Conservation (phyloP, 2,888 invertebrate genomes). For the Tanytarsus gracilentus region DNA sequence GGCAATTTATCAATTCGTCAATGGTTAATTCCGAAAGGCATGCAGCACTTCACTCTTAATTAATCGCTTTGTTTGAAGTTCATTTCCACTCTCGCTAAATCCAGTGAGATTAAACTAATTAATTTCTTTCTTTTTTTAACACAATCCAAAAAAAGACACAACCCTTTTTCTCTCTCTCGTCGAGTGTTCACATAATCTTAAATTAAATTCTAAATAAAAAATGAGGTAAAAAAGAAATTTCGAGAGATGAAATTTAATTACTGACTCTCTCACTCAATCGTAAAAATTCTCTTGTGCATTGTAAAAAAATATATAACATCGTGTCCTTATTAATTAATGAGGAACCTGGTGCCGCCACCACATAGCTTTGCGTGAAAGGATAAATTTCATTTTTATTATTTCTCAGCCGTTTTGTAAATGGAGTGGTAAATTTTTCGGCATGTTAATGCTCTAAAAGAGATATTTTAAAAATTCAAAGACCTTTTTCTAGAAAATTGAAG, state of each 20-base stretch:
- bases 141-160: slow-evolving; percentile 6
- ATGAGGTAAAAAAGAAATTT: too few relatives aligned
- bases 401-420: neutral
- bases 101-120: slow-evolving; percentile 26
- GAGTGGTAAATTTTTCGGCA: slow-evolving; percentile 10
- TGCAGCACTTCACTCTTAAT: slow-evolving; percentile 19
- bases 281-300: slow-evolving; percentile 4
- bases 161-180: neutral
- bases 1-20: slow-evolving; percentile 29
- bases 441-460: slow-evolving; percentile 2
- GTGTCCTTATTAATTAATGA: slow-evolving; percentile 29
- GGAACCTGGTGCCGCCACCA: slow-evolving; percentile 8
- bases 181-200: neutral
- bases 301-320: slow-evolving; percentile 8
- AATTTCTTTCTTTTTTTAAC: slow-evolving; percentile 17
- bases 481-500: slow-evolving; percentile 6
- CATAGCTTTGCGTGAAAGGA: slow-evolving; percentile 7
- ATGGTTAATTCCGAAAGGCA: slow-evolving; percentile 6
- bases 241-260: slow-evolving; percentile 17
- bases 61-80: slow-evolving; percentile 25
- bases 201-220: slow-evolving; percentile 28
- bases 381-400: slow-evolving; percentile 18
- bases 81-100: neutral
- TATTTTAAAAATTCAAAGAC: slow-evolving; percentile 26
- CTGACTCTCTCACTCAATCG: too few relatives aligned